Evolutionary conservation across 2,113 vertebrate species (phyloP).

Genomic region (Panthera tigris): DNA sequence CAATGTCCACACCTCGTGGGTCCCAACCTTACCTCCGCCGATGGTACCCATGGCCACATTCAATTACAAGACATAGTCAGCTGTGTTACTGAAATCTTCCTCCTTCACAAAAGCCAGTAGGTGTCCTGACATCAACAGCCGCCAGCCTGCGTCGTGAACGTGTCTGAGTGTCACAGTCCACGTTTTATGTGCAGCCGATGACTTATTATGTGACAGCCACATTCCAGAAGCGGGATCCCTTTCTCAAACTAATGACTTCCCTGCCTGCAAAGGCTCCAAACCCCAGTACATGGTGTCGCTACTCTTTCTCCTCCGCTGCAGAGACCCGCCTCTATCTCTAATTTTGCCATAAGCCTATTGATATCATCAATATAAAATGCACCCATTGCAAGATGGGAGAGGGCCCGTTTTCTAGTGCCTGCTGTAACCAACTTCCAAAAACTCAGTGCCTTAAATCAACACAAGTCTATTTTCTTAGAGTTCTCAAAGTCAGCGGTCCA

Average conservation of each 20-base stretch:
- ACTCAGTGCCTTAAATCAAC: not conserved
- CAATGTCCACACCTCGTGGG: not conserved
- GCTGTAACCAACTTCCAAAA: not conserved
- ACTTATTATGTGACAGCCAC: not conserved
- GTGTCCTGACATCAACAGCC: no score
- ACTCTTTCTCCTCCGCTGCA: not conserved
- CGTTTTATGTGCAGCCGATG: accelerated
- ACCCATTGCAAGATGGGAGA: not conserved
- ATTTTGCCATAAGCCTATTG: not conserved
- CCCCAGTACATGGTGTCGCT: no score
- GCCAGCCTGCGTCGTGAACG: no score
- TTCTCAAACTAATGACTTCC: not conserved
- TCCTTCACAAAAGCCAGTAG: not conserved
- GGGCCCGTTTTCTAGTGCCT: not conserved
- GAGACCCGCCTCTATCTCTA: not conserved
- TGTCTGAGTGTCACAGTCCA: not conserved
- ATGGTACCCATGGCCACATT: accelerated
- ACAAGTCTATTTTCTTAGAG: no score
- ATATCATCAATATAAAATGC: no score
- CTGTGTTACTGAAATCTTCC: not conserved
- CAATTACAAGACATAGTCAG: no score
- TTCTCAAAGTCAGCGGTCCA: not conserved
- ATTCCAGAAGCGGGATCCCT: accelerated
- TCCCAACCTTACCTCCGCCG: not conserved
- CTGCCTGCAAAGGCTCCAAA: not conserved